These are phyloP conservation scores for Caloenas nicobarica DNA, from an alignment of 2,113 vertebrate genomes.

Conservation along the genomic window DNA sequence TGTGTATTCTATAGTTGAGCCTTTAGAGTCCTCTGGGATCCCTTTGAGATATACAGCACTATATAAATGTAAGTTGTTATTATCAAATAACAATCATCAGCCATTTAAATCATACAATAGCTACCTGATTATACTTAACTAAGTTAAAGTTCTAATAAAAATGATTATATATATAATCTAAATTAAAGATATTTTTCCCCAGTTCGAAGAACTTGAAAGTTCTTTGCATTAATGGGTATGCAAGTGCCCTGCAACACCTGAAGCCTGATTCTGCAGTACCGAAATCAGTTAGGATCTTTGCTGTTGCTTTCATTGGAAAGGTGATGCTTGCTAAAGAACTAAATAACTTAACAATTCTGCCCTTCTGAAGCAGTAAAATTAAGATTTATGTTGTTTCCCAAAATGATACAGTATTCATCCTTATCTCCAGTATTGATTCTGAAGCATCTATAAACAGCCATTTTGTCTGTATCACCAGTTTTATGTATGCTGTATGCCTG, in stretches of 20 bases:
- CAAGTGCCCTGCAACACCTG: not conserved
- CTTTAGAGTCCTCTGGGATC: conserved; percentile 47
- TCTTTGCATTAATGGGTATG: not conserved
- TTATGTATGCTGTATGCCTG: fast-evolving
- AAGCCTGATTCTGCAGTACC: not conserved
- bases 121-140: conserved; percentile 60
- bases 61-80: conserved; percentile 56
- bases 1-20: conserved; percentile 45
- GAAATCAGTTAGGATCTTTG: not conserved
- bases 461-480: not conserved
- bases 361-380: not conserved
- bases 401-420: not conserved
- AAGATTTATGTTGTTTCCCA: not conserved
- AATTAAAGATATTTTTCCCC: conserved; percentile 49
- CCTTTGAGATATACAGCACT: conserved; percentile 48
- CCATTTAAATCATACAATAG: conserved; percentile 62
- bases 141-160: conserved; percentile 48
- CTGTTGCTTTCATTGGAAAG: not conserved
- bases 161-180: conserved; percentile 26
- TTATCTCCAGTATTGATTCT: not conserved
- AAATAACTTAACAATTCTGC: not conserved
- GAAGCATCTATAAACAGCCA: not conserved
- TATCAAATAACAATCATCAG: conserved; percentile 61
- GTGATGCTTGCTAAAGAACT: not conserved
- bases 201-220: conserved; percentile 12